Base-by-base conservation (phyloP, 2,888 invertebrate species). In the Griposia aprilina region DNA sequence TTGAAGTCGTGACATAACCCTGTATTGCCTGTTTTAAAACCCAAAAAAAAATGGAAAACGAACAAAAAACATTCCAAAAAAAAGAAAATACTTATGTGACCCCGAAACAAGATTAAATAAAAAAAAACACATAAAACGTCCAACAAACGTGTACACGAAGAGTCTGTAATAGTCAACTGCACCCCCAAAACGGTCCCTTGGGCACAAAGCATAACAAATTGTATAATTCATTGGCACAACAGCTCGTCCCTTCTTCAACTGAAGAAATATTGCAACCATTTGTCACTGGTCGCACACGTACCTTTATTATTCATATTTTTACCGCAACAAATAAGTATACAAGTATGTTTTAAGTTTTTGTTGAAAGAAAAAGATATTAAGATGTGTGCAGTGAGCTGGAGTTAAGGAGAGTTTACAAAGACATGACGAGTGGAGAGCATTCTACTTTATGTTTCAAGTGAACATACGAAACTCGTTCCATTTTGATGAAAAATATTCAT, bases 191-290 rank as follows among this genome's bases (percentile, higher is more conserved):
- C 52, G 57, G 15, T 69, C 84, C 76, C 70, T 76, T 36, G 79
- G 87, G 84, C 88, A 91, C 90, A 93, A 93, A 93, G 91, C 90
- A 90, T 92, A 92, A 93, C 91, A 93, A 93, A 93, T 93, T 92
- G 87, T 90, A 92, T 91, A 92, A 93, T 92, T 92, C 91, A 92
- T 93, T 90, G 87, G 87, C 83, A 88, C 90, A 91, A 91, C 89
- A 87, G 84, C 85, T 74, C 84, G 90, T 90, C 91, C 91, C 90
- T 91, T 91, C 88, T 89, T 89, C 73, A 82, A 84, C 84, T 76
- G 67, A 85, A 90, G 92, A 93, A 92, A 92, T 91, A 93, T 93
- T 88, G 88, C 89, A 86, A 89, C 86, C 86, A 93, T 93, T 89
- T 88, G 90, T 93, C 93, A 91, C 87, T 81, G 87, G 86, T 87